Evolutionary conservation across 2,888 invertebrate species (phyloP).

Genomic region (Sisyra terminalis): DNA sequence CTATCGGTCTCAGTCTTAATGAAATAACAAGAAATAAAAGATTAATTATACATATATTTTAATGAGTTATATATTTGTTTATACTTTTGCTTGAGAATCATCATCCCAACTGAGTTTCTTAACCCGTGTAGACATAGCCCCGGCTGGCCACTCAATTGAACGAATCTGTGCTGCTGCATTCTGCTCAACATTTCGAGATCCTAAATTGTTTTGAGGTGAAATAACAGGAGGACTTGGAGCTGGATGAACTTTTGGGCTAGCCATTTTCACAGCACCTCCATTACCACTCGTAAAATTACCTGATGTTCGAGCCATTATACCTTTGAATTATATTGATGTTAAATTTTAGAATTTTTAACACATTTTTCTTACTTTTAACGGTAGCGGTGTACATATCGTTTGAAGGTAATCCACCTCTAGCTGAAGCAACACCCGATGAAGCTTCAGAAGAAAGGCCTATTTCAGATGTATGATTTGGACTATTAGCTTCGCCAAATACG

Average conservation of each 20-base stretch:
- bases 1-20: conserved; percentile 32
- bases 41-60: background rate
- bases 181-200: conserved; percentile 1
- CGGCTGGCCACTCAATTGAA: conserved; percentile 42
- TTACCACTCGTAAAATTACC: conserved; percentile 18
- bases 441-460: background rate
- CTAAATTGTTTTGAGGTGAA: conserved; percentile 5
- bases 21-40: conserved; percentile 7
- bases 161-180: conserved; percentile 24
- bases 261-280: conserved; percentile 16
- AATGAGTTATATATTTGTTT: no score
- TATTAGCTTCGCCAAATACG: conserved; percentile 17
- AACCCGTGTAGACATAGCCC: conserved; percentile 50
- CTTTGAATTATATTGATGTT: conserved; percentile 16
- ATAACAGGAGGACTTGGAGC: conserved; percentile 23
- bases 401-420: conserved; percentile 23
- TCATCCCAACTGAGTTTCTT: conserved; percentile 71
- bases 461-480: conserved; percentile 27
- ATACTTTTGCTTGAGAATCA: conserved; percentile 24
- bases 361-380: conserved; percentile 33
- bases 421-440: conserved; percentile 21
- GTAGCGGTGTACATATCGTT: conserved; percentile 37
- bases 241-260: conserved; percentile 29
- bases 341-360: conserved; percentile 1
- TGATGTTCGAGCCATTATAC: conserved; percentile 30